These are phyloP conservation scores for Steromphala cineraria DNA, from an alignment of 2,888 invertebrate genomes.

Conservation along the genomic window DNA sequence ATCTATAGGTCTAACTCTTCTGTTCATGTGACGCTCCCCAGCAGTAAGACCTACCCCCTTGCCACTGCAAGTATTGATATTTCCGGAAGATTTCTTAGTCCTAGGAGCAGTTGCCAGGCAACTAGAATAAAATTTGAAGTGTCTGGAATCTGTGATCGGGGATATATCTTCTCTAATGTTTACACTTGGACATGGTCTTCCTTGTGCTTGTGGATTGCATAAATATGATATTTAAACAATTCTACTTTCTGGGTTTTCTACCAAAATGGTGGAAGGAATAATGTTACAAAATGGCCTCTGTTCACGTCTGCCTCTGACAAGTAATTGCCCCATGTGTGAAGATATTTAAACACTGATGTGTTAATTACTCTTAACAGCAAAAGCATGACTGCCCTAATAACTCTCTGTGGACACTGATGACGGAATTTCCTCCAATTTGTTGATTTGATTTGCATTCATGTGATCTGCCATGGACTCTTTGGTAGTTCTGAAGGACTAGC, in stretches of 20 bases:
- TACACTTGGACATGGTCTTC: background rate
- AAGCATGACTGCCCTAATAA: background rate
- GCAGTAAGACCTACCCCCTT: background rate
- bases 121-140: slow-evolving; percentile 14
- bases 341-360: background rate
- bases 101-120: slow-evolving; percentile 17
- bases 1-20: too few relatives aligned
- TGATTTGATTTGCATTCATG: background rate
- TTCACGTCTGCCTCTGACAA: too few relatives aligned
- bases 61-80: background rate
- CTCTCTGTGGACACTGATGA: background rate
- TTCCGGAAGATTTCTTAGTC: background rate
- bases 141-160: background rate
- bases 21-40: too few relatives aligned
- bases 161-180: background rate
- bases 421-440: background rate
- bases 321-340: background rate
- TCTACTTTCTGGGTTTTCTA: background rate
- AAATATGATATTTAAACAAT: too few relatives aligned
- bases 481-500: background rate
- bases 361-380: background rate
- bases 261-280: background rate
- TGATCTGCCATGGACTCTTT: background rate
- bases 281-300: too few relatives aligned
- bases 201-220: too few relatives aligned